Conservation (phyloP, 2,888 invertebrate species). For the Cephus nigrinus region DNA sequence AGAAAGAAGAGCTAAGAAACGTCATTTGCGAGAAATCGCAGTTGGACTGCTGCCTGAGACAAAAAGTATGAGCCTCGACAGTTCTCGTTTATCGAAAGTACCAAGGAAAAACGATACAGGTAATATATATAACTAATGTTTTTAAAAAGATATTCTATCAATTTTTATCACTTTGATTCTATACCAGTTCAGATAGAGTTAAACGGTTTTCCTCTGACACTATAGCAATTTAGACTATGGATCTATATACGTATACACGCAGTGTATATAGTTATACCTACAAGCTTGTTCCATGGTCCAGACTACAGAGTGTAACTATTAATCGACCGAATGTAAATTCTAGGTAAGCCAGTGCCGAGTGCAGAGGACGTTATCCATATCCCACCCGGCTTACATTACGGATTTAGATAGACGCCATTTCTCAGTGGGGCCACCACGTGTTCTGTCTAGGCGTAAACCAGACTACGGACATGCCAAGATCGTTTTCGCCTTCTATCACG, state of each 20-base stretch:
- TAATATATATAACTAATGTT: not conserved
- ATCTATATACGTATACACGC: not conserved
- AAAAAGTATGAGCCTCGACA: not conserved
- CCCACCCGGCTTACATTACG: constrained; percentile 4
- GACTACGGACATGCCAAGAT: not conserved
- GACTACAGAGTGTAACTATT: not conserved
- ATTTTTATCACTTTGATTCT: not conserved
- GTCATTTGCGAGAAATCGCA: not conserved
- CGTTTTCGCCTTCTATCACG: not conserved
- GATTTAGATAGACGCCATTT: not conserved
- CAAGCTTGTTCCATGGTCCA: not conserved
- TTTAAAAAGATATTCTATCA: not conserved
- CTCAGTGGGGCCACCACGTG: not conserved
- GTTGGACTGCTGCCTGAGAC: not conserved
- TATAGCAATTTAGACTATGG: not conserved
- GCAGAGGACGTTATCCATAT: not conserved
- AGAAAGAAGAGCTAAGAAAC: not conserved
- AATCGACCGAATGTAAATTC: constrained; percentile 2
- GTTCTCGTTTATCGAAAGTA: not conserved
- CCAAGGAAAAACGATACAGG: not conserved
- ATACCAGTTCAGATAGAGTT: not conserved
- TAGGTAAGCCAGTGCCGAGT: constrained; percentile 6
- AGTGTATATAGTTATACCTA: not conserved
- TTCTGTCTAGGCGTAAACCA: not conserved
- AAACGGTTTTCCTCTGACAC: not conserved